These are phyloP conservation scores for Heliconius hortense DNA, from an alignment of 2,888 invertebrate genomes.

Conservation along the genomic window DNA sequence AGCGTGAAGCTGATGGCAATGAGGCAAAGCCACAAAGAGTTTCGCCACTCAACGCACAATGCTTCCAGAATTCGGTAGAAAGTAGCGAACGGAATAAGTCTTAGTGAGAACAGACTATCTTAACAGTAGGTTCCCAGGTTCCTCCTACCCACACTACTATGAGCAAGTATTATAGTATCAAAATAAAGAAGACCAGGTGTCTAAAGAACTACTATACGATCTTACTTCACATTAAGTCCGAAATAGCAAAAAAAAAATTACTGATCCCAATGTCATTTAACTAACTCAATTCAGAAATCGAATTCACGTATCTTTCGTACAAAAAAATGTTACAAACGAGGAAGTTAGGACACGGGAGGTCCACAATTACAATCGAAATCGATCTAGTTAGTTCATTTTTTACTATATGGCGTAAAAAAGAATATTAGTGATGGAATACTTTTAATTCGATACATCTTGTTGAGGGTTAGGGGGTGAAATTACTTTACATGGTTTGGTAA, in stretches of 20 bases:
- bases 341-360: not conserved
- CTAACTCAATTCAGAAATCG: not conserved
- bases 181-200: not conserved
- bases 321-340: not conserved
- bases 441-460: constrained; percentile 3
- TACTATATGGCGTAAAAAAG: not conserved
- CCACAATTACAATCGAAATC: not conserved
- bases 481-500: not conserved
- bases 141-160: too few relatives aligned
- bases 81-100: too few relatives aligned
- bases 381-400: not conserved
- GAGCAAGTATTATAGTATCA: too few relatives aligned
- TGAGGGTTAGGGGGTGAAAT: constrained; percentile 6
- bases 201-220: not conserved
- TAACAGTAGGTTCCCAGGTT: too few relatives aligned
- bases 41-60: too few relatives aligned
- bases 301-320: not conserved
- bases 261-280: too few relatives aligned
- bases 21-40: too few relatives aligned
- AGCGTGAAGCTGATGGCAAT: too few relatives aligned
- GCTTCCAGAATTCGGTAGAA: too few relatives aligned
- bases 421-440: not conserved
- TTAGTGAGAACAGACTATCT: too few relatives aligned
- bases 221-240: not conserved
- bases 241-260: not conserved